Evolutionary conservation across 2,888 invertebrate genomes (phyloP), one percentile per base, ranked within the genome.

Genomic region (Eilema depressum): DNA sequence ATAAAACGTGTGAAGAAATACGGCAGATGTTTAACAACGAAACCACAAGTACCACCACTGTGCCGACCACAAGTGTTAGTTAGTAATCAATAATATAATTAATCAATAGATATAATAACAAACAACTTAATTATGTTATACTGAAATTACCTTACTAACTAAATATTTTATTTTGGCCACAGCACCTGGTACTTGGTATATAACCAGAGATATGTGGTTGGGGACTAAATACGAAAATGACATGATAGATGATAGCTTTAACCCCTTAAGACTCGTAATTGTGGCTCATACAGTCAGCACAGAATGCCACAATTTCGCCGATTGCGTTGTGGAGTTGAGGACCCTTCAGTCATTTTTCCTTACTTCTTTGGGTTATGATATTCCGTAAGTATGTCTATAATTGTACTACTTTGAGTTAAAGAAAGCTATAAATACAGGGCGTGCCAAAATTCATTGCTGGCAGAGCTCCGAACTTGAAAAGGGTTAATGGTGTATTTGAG

Each of bases 171-270:
- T 63, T 28, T 66, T 60, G 20, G 70, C 66, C 68, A 30, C 82
- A 93, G 94, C 91, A 2, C 91, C 91, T 0, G 89, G 91, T 69
- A 86, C 89, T 68, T 95, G 95, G 95, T 91, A 86, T 71, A 92
- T 95, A 56, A 85, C 89, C 0, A 86, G 93, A 0, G 83, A 89
- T 3, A 90, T 90, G 93, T 95, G 95, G 95, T 79, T 92, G 28
- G 91, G 93, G 5, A 11, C 17, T 25, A 23, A 33, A 23, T 56
- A 79, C 60, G 77, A 80, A 57, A 75, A 80, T 59, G 75, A 81
- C n/a, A 73, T 71, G n/a, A 73, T 71, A 4, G 62, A 69, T 0
- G 73, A 78, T 0, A 25, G 71, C 0, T 92, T 83, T 76, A 80
- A 86, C 20, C 94, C 94, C 0, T 72, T 93, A 26, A 85, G 88